Percentiles rank a stretch among this genome's conserved stretches.
These are phyloP conservation scores for Dasysyrphus albostriatus DNA, from an alignment of 2,888 invertebrate genomes.

Conservation along the genomic window DNA sequence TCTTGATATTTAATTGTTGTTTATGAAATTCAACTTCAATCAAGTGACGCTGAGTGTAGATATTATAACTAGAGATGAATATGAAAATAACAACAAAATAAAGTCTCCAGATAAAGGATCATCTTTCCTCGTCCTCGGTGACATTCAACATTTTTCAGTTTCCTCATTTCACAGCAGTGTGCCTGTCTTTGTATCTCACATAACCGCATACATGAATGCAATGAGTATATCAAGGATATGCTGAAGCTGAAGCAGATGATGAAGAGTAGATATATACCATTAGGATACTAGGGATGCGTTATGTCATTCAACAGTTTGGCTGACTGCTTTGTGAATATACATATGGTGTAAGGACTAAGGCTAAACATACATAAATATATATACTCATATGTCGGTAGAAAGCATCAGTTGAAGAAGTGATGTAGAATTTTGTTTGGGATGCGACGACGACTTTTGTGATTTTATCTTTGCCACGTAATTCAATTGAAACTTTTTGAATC, in stretches of 20 bases:
- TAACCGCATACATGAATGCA: conserved; percentile 63
- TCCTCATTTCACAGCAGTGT: conserved; percentile 54
- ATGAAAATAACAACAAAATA: conserved; percentile 28
- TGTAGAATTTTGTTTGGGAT: conserved; percentile 40
- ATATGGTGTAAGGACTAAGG: conserved; percentile 24
- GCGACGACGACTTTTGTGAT: conserved; percentile 66
- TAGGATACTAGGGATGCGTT: conserved; percentile 48
- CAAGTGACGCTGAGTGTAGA: not conserved
- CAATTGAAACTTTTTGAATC: conserved; percentile 74
- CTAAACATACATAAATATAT: not conserved
- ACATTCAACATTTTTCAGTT: conserved; percentile 74
- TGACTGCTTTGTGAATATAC: conserved; percentile 37
- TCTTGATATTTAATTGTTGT: too few species aligned
- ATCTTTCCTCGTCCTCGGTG: conserved; percentile 61
- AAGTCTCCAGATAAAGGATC: conserved; percentile 60
- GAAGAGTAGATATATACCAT: conserved; percentile 35
- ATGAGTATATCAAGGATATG: conserved; percentile 67
- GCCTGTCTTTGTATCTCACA: conserved; percentile 26
- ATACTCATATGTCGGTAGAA: not conserved
- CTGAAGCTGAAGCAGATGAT: conserved; percentile 23
- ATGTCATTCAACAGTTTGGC: conserved; percentile 73
- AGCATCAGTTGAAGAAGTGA: not conserved
- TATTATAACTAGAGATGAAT: conserved; percentile 2
- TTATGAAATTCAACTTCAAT: not conserved
- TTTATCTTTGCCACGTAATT: conserved; percentile 75